These are phyloP conservation scores for Spatulosminthurus flaviceps DNA, from an alignment of 2,888 invertebrate species.

Conservation along the genomic window DNA sequence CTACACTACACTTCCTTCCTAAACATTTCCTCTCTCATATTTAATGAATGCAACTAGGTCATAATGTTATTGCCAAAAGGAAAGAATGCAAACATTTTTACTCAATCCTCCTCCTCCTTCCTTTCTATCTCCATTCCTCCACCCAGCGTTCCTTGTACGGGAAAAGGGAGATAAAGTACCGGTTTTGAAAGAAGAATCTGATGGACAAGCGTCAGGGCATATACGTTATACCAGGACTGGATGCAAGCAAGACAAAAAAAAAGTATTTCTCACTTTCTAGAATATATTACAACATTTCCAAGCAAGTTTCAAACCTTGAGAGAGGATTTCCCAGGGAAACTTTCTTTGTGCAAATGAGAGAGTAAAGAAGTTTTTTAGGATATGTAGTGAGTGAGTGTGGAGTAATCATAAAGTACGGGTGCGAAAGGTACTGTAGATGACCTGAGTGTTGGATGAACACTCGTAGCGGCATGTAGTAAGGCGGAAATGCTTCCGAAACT, in stretches of 20 bases:
- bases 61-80: no score
- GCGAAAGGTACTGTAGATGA: background rate
- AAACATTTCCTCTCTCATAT: no score
- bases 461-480: background rate
- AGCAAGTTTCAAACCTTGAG: no score
- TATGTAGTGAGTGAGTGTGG: background rate
- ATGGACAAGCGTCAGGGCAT: slow-evolving; percentile 13
- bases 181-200: background rate
- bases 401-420: background rate
- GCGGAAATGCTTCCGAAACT: background rate
- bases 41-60: no score
- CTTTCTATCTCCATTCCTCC: background rate
- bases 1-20: no score
- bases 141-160: background rate
- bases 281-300: slow-evolving; percentile 13
- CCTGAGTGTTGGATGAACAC: slow-evolving; percentile 12
- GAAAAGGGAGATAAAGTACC: background rate
- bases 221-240: background rate
- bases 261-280: background rate
- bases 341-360: no score
- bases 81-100: no score
- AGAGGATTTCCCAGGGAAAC: background rate
- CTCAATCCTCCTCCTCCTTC: background rate
- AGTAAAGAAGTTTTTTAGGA: background rate
- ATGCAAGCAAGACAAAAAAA: background rate